phyloP scores from a whole-genome alignment of 2,888 invertebrate genomes.

The Cremastobaeus sp. region DNA sequence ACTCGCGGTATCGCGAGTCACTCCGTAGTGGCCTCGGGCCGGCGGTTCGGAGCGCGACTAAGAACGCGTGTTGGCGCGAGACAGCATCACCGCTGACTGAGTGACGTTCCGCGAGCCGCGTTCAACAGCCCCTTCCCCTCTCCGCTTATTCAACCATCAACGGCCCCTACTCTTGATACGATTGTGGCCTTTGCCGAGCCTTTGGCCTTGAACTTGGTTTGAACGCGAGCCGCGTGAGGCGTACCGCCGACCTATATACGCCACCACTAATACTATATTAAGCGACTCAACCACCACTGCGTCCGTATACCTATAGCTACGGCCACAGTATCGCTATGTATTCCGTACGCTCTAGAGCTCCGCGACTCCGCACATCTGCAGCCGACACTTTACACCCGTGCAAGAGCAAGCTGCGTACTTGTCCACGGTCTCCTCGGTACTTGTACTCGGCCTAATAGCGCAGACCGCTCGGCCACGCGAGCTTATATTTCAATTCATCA shows the following conservation, averaged over 20 bases:
- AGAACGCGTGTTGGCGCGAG: slow-evolving; percentile 76
- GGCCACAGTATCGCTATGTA: no score
- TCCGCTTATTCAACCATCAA: slow-evolving; percentile 78
- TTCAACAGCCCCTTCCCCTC: slow-evolving; percentile 81
- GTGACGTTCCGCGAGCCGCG: slow-evolving; percentile 81
- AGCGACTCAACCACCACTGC: not conserved
- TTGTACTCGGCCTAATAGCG: no score
- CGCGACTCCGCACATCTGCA: no score
- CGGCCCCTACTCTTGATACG: slow-evolving; percentile 65
- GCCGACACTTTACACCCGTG: no score
- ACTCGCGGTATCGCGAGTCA: slow-evolving; percentile 65
- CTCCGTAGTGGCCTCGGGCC: slow-evolving; percentile 60
- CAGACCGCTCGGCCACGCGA: no score
- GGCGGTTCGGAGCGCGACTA: slow-evolving; percentile 67
- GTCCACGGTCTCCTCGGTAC: no score
- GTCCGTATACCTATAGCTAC: not conserved
- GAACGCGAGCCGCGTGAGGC: slow-evolving; percentile 77
- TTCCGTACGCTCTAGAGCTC: no score
- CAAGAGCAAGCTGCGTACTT: no score
- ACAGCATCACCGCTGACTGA: slow-evolving; percentile 79
- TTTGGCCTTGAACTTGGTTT: slow-evolving; percentile 79
- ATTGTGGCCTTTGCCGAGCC: slow-evolving; percentile 78
- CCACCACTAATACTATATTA: slow-evolving; percentile 35
- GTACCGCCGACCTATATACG: slow-evolving; percentile 77
- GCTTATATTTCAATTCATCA: no score